Evolutionary conservation across 2,797 vertebrate species (phyloP).

Genomic region (Trachurus trachurus): DNA sequence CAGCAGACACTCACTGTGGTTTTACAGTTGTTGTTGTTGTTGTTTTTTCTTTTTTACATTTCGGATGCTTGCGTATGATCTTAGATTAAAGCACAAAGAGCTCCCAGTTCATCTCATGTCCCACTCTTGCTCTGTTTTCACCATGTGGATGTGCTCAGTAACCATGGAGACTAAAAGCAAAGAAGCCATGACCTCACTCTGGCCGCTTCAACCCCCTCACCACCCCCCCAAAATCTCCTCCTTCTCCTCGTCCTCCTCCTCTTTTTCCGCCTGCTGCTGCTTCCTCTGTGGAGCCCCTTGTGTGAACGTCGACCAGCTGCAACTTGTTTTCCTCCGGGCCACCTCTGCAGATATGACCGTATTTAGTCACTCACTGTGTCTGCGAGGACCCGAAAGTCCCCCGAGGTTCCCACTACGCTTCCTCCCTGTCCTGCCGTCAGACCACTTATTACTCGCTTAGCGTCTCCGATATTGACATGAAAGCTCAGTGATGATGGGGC

Average conservation of each 20-base stretch:
- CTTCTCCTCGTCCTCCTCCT: conserved; percentile 20
- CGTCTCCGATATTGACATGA: conserved; percentile 29
- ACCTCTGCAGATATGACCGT: conserved; percentile 70
- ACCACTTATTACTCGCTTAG: conserved; percentile 36
- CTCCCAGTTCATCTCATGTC: conserved; percentile 19
- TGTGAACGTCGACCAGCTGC: conserved; percentile 78
- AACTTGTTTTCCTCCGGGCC: conserved; percentile 73
- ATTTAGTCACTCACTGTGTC: conserved; percentile 71
- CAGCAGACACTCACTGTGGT: background rate
- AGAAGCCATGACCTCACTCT: conserved; percentile 78
- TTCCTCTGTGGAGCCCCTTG: conserved; percentile 75
- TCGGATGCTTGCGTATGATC: background rate
- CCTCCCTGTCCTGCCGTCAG: conserved; percentile 21
- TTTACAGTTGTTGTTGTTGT: too few relatives aligned
- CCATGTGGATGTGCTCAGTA: conserved; percentile 48
- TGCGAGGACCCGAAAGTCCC: conserved; percentile 47
- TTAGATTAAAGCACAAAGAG: conserved; percentile 16
- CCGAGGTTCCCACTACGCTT: conserved; percentile 19
- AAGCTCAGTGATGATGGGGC: conserved; percentile 22
- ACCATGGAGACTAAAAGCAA: conserved; percentile 66
- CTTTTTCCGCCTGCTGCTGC: conserved; percentile 62
- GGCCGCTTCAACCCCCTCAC: conserved; percentile 29
- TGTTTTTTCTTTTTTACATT: background rate
- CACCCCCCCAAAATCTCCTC: background rate
- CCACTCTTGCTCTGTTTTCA: conserved; percentile 11